phyloP scores from a whole-genome alignment of 2,797 vertebrate species.

The Okamejei kenojei region DNA sequence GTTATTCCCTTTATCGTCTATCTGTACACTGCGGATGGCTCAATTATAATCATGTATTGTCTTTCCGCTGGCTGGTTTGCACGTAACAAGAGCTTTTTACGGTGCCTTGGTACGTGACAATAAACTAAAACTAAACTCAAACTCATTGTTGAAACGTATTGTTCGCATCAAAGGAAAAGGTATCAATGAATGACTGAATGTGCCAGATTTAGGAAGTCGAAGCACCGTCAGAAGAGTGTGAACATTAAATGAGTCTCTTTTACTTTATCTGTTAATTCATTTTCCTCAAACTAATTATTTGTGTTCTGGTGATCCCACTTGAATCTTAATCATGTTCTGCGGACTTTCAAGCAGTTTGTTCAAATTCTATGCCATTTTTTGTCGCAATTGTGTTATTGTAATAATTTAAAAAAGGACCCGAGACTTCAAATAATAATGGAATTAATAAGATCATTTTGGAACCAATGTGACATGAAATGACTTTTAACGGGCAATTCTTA shows the following conservation, averaged over 20 bases:
- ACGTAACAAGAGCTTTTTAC: no score
- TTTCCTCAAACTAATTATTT: not conserved
- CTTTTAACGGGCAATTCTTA: not conserved
- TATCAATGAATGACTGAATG: not conserved
- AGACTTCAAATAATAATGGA: not conserved
- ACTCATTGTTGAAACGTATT: not conserved
- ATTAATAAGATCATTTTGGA: not conserved
- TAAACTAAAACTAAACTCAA: no score
- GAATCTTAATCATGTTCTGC: not conserved
- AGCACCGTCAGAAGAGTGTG: not conserved
- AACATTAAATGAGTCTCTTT: not conserved
- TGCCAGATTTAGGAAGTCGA: not conserved
- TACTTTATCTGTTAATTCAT: not conserved
- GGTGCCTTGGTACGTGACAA: no score
- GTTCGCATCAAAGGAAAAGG: not conserved
- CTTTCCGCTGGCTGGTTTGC: no score
- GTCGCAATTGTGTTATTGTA: not conserved
- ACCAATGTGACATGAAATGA: not conserved
- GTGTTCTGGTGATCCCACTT: not conserved
- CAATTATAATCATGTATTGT: no score
- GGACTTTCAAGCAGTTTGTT: not conserved
- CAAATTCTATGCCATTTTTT: not conserved
- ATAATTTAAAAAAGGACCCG: not conserved
- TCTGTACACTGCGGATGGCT: no score
- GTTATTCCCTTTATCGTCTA: no score